A percentile compares a stretch with the other conserved stretches of the same genome.
phyloP scores from a whole-genome alignment of 2,113 vertebrate species.

The Oryzias celebensis region DNA sequence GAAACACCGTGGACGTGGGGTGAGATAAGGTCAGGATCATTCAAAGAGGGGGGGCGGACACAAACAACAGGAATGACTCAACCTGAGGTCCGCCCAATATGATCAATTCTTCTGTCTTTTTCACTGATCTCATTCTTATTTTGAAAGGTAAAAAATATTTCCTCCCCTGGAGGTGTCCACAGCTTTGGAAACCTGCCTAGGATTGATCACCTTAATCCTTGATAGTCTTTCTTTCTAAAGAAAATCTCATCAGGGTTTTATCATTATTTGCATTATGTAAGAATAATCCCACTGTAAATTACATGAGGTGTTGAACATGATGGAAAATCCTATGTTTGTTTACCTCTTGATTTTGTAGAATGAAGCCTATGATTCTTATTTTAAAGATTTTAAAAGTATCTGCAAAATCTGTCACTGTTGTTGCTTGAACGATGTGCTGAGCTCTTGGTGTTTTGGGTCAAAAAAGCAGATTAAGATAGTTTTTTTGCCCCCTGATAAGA shows the following conservation, averaged over 20 bases:
- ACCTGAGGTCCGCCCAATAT: background rate
- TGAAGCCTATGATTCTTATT: background rate
- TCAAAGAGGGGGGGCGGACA: background rate
- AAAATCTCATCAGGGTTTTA: constrained; percentile 23
- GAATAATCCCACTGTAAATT: constrained; percentile 7
- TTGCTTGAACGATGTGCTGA: background rate
- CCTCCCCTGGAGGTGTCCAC: background rate
- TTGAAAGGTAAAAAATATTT: background rate
- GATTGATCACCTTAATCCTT: constrained; percentile 41
- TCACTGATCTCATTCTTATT: background rate
- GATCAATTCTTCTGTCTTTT: background rate
- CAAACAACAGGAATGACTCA: background rate
- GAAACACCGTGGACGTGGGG: background rate
- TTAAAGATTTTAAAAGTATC: too few species aligned
- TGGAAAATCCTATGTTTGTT: background rate
- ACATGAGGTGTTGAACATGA: background rate
- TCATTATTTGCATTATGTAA: constrained; percentile 37
- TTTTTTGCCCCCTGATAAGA: background rate
- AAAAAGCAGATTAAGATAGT: background rate
- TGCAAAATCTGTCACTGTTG: background rate
- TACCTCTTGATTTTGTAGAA: background rate
- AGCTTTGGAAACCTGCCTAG: constrained; percentile 14
- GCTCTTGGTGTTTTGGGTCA: background rate
- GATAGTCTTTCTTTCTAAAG: constrained; percentile 13
- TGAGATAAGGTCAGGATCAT: background rate